Conservation (phyloP, 1,140 invertebrate genomes). For the Philotrypesis tridentata region DNA sequence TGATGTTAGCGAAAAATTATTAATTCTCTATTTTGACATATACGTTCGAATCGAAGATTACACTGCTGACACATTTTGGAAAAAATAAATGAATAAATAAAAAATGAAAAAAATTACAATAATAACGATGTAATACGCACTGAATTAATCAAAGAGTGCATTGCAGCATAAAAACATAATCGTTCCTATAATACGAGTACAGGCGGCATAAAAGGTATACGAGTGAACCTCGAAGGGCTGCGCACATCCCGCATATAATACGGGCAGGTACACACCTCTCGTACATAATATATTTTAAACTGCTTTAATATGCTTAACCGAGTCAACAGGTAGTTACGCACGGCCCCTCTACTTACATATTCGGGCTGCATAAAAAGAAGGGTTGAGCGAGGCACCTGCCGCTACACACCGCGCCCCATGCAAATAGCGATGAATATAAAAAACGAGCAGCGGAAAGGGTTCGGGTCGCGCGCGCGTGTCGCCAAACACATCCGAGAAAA, state of each 20-base stretch:
- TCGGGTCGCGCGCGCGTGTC: constrained; percentile 57
- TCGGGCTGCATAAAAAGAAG: constrained; percentile 18
- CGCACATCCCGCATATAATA: not conserved
- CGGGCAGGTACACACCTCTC: not conserved
- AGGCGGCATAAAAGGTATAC: not conserved
- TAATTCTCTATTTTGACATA: no score
- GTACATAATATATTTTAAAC: constrained; percentile 25
- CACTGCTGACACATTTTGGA: no score
- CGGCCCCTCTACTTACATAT: not conserved
- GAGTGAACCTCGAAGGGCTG: not conserved
- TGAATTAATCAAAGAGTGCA: not conserved
- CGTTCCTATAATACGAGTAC: no score
- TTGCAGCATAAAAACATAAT: not conserved
- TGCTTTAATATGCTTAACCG: constrained; percentile 35
- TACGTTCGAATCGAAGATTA: no score
- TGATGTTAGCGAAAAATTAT: no score
- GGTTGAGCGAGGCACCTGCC: constrained; percentile 24
- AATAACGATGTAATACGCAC: no score
- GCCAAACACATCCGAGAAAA: constrained; percentile 13
- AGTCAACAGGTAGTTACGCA: not conserved
- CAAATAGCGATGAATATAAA: constrained; percentile 32
- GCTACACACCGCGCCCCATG: constrained; percentile 37
- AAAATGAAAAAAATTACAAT: no score
- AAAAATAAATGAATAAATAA: no score
- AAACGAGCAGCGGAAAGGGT: constrained; percentile 47